Percentiles rank a stretch among this genome's conserved stretches.
Conservation (phyloP, 2,113 vertebrate species). For the Neomonachus schauinslandi region DNA sequence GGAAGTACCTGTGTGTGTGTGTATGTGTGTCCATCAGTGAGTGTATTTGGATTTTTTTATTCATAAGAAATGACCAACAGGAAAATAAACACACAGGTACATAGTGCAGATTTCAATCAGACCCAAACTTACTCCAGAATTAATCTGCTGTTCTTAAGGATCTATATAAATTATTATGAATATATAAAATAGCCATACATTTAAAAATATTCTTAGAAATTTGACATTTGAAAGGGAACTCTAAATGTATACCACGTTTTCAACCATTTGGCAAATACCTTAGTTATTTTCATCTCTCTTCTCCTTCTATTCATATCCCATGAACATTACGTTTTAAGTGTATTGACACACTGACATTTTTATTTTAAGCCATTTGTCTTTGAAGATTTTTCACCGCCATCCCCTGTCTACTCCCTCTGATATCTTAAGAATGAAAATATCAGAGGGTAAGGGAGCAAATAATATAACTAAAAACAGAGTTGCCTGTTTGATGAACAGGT, state of each 20-base stretch:
- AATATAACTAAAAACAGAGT: background rate
- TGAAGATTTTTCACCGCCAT: background rate
- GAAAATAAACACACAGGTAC: background rate
- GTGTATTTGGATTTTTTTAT: background rate
- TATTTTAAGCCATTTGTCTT: background rate
- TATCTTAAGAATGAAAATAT: conserved; percentile 35
- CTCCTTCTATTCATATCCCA: background rate
- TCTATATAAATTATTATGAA: background rate
- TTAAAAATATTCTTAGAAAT: background rate
- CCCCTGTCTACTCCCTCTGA: background rate
- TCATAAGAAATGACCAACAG: background rate
- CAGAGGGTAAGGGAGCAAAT: background rate
- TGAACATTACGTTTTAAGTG: background rate
- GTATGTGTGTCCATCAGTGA: background rate
- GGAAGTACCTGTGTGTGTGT: background rate
- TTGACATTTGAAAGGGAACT: conserved; percentile 26
- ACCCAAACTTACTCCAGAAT: background rate
- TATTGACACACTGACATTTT: conserved; percentile 47
- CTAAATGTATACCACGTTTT: background rate
- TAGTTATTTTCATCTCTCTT: background rate
- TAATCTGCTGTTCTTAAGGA: background rate
- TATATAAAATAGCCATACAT: background rate
- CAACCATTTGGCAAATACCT: background rate
- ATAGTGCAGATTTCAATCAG: background rate
- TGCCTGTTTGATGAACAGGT: background rate